Evolutionary conservation across 2,888 invertebrate genomes (phyloP).

Genomic region (Drosophila paranaensis): DNA sequence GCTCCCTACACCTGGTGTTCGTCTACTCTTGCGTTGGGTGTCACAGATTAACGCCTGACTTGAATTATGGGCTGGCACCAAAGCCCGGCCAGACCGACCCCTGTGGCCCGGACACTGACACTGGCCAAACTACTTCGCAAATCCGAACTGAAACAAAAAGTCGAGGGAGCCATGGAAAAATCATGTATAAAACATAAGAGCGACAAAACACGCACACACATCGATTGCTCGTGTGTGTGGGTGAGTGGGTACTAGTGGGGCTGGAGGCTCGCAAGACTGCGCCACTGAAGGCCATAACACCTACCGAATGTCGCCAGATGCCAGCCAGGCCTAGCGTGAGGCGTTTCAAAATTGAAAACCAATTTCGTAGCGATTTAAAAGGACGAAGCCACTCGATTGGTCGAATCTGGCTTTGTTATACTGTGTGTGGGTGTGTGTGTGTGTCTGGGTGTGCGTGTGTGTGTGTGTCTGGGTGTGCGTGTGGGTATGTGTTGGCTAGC

Average conservation of each 20-base stretch:
- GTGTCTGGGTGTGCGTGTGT: not conserved
- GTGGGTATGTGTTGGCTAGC: conserved; percentile 22
- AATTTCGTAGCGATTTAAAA: conserved; percentile 76
- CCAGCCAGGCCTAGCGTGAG: conserved; percentile 44
- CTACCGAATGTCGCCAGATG: conserved; percentile 33
- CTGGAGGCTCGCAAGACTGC: conserved; percentile 4
- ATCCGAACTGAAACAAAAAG: conserved; percentile 49
- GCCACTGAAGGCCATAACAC: conserved; percentile 15
- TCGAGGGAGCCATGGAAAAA: conserved; percentile 57
- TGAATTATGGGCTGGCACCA: conserved; percentile 65
- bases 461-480: conserved; percentile 8
- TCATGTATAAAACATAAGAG: conserved; percentile 76
- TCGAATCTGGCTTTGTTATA: conserved; percentile 12
- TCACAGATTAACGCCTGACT: conserved; percentile 72
- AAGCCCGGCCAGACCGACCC: conserved; percentile 22
- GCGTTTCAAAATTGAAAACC: conserved; percentile 79
- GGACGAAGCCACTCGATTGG: conserved; percentile 42
- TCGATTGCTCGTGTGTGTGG: not conserved
- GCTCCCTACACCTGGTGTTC: conserved; percentile 19
- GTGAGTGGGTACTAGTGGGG: not conserved
- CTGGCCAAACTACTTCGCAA: conserved; percentile 55
- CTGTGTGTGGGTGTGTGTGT: too few relatives aligned
- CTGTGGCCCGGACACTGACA: conserved; percentile 3
- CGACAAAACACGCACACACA: conserved; percentile 58
- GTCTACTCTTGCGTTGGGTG: conserved; percentile 54